Percentiles rank a stretch among this genome's conserved stretches.
Evolutionary conservation across 2,888 invertebrate genomes (phyloP).

Genomic region (Ornithoptera alexandrae): DNA sequence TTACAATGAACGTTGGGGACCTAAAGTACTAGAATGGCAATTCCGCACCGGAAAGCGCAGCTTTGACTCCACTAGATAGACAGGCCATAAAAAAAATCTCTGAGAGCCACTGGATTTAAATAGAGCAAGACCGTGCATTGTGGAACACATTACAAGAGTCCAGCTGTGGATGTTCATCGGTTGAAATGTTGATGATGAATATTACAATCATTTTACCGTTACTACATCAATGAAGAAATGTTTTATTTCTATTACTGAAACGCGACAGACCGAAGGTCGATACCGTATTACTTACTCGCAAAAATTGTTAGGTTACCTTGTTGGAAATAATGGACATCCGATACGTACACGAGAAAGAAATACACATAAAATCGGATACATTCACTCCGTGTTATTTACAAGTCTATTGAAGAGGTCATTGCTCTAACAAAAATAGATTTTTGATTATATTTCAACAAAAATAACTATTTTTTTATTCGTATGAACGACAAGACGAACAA

Average conservation of each 20-base stretch:
- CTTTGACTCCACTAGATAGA: too few species aligned
- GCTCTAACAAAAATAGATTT: not conserved
- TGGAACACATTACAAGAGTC: too few species aligned
- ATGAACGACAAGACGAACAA: too few species aligned
- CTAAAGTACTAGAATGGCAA: too few species aligned
- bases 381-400: conserved; percentile 10
- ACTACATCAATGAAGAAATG: conserved; percentile 47
- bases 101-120: too few species aligned
- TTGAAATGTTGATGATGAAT: too few species aligned
- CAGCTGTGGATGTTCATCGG: too few species aligned
- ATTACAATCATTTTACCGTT: conserved; percentile 29
- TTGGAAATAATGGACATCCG: conserved; percentile 60
- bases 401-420: not conserved
- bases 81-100: too few species aligned
- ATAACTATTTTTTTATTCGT: not conserved
- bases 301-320: conserved; percentile 60
- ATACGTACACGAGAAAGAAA: conserved; percentile 41
- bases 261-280: conserved; percentile 58
- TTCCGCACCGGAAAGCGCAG: too few species aligned
- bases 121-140: too few species aligned
- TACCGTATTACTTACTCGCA: conserved; percentile 66
- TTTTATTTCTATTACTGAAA: conserved; percentile 73
- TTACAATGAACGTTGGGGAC: not conserved
- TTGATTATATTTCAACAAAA: not conserved
- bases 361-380: conserved; percentile 20